A percentile compares a stretch with the other conserved stretches of the same genome.
phyloP scores from a whole-genome alignment of 2,797 vertebrate species.

The Erpetoichthys calabaricus region DNA sequence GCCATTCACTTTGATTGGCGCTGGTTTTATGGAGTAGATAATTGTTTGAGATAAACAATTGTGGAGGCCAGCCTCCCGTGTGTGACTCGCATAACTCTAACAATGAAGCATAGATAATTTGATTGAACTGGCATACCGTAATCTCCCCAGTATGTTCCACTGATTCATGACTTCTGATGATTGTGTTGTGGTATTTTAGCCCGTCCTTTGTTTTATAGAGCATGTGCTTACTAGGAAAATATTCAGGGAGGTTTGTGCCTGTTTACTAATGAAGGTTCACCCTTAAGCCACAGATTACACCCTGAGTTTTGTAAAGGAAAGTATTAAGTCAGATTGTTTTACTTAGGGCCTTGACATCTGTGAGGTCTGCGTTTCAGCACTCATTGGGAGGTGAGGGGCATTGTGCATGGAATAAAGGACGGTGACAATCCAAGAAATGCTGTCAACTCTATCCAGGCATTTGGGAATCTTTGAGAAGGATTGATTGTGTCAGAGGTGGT shows the following conservation, averaged over 20 bases:
- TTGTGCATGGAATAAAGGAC: too few species aligned
- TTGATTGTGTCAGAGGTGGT: too few species aligned
- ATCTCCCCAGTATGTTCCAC: constrained; percentile 48
- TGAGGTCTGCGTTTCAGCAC: too few species aligned
- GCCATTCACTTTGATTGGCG: too few species aligned
- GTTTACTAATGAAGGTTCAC: not conserved
- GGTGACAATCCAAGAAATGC: too few species aligned
- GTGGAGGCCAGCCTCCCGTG: constrained; percentile 24
- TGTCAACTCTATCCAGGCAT: too few species aligned
- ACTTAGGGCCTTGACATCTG: too few species aligned
- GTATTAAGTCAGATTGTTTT: not conserved
- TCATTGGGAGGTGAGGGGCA: too few species aligned
- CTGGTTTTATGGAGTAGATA: too few species aligned
- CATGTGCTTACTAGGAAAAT: constrained; percentile 9
- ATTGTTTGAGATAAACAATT: not conserved
- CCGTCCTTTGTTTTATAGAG: constrained; percentile 28
- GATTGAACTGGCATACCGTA: constrained; percentile 35
- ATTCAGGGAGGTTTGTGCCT: constrained; percentile 1
- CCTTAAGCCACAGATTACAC: constrained; percentile 3
- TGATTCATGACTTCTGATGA: constrained; percentile 56
- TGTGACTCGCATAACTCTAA: constrained; percentile 37
- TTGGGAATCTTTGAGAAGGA: too few species aligned
- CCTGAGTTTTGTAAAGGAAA: not conserved
- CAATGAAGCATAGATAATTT: constrained; percentile 41
- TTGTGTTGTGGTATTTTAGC: constrained; percentile 50